These are phyloP conservation scores for Atractosteus spatula DNA, from an alignment of 2,113 vertebrate species.

Conservation along the genomic window DNA sequence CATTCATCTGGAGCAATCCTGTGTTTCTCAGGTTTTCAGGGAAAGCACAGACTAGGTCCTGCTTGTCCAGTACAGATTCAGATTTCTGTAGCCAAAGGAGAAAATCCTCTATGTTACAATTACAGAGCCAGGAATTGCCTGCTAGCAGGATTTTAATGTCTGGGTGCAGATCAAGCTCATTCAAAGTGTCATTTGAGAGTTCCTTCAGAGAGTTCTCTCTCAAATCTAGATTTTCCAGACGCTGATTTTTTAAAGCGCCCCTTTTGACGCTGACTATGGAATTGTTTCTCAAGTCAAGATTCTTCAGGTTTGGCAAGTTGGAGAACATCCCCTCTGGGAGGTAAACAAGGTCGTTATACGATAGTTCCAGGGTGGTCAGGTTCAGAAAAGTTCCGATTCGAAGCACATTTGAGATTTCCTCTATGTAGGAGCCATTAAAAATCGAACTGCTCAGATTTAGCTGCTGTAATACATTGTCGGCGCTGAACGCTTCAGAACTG, in stretches of 20 bases:
- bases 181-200: conserved; percentile 60
- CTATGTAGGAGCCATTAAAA: conserved; percentile 44
- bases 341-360: conserved; percentile 73
- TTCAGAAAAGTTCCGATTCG: conserved; percentile 50
- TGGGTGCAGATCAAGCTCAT: conserved; percentile 57
- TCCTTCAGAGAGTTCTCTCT: conserved; percentile 75
- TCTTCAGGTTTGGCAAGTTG: conserved; percentile 57
- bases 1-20: conserved; percentile 63
- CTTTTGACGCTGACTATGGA: conserved; percentile 72
- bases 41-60: conserved; percentile 67
- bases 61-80: conserved; percentile 59
- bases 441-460: conserved; percentile 61
- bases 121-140: conserved; percentile 81
- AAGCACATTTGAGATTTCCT: conserved; percentile 52
- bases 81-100: conserved; percentile 80
- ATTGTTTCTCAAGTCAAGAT: conserved; percentile 81
- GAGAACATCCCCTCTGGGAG: conserved; percentile 64
- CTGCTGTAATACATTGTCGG: conserved; percentile 61
- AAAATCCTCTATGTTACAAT: conserved; percentile 76
- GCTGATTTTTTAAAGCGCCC: conserved; percentile 61
- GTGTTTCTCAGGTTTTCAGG: conserved; percentile 62
- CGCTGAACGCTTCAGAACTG: conserved; percentile 64
- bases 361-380: conserved; percentile 73
- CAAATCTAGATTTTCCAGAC: conserved; percentile 75
- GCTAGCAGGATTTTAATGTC: conserved; percentile 60